Evolutionary conservation across 1,140 invertebrate genomes (phyloP).

Genomic region (Rhyzopertha dominica): DNA sequence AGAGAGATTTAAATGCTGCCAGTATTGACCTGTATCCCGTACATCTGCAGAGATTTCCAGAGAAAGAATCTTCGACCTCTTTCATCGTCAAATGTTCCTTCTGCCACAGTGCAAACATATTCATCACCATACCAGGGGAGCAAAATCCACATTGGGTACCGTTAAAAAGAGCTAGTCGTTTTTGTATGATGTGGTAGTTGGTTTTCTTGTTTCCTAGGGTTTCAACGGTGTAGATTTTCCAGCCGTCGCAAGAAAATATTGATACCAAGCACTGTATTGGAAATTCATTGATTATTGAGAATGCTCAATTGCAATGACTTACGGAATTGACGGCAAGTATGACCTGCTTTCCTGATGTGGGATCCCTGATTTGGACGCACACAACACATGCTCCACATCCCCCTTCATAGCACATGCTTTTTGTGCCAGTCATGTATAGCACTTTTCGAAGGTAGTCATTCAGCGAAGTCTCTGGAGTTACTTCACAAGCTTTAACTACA

Average conservation of each 20-base stretch:
- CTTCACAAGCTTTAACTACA: slow-evolving; percentile 24
- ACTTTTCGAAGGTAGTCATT: slow-evolving; percentile 65
- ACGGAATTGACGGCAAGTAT: slow-evolving; percentile 72
- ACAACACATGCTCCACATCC: slow-evolving; percentile 80
- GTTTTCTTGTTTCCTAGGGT: slow-evolving; percentile 63
- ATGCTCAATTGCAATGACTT: too few species aligned
- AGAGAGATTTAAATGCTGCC: slow-evolving; percentile 75
- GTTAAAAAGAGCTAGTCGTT: slow-evolving; percentile 62
- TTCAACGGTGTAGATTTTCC: slow-evolving; percentile 75
- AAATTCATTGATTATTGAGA: too few species aligned
- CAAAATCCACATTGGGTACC: slow-evolving; percentile 81
- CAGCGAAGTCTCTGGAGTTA: slow-evolving; percentile 54
- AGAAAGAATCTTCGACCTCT: slow-evolving; percentile 36
- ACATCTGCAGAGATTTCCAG: slow-evolving; percentile 66
- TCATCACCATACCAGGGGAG: slow-evolving; percentile 81
- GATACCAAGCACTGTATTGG: slow-evolving; percentile 60
- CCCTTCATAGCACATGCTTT: slow-evolving; percentile 76
- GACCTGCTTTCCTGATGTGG: slow-evolving; percentile 49
- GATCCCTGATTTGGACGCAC: slow-evolving; percentile 52
- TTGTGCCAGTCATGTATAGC: slow-evolving; percentile 68
- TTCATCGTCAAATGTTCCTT: slow-evolving; percentile 54
- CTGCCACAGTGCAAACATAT: slow-evolving; percentile 62
- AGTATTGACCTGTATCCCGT: slow-evolving; percentile 83
- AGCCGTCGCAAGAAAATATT: slow-evolving; percentile 66
- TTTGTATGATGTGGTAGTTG: slow-evolving; percentile 70